Percentiles rank a stretch among this genome's conserved stretches.
Conservation (phyloP, 2,113 vertebrate species). For the Cathartes aura region DNA sequence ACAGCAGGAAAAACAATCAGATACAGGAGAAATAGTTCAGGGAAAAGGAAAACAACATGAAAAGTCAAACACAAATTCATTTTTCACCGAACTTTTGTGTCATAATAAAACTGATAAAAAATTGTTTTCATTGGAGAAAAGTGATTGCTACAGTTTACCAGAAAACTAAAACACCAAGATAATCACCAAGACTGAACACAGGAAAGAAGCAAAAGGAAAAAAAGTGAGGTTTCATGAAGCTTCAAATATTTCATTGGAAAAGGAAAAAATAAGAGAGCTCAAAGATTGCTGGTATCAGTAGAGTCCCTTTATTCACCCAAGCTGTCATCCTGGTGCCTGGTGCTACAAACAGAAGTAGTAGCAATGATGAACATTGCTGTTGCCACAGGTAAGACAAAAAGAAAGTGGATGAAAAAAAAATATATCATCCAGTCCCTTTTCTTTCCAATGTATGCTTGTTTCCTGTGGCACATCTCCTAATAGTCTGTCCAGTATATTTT, state of each 20-base stretch:
- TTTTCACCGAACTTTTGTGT: conserved; percentile 11
- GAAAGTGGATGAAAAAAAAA: not conserved
- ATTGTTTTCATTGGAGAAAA: not conserved
- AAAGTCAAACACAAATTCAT: conserved; percentile 12
- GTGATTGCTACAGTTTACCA: not conserved
- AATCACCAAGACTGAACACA: not conserved
- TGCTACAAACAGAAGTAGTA: not conserved
- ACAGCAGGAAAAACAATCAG: conserved; percentile 17
- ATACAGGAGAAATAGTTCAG: not conserved
- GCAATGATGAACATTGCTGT: not conserved
- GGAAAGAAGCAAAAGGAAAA: not conserved
- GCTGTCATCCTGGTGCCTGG: not conserved
- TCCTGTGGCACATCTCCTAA: not conserved
- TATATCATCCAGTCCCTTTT: not conserved
- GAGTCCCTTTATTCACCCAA: not conserved
- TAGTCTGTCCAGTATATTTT: not conserved
- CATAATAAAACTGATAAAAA: conserved; percentile 18
- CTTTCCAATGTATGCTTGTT: not conserved
- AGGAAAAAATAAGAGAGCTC: not conserved
- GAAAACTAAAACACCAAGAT: not conserved
- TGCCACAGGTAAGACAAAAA: not conserved
- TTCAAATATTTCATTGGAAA: not conserved
- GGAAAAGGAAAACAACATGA: conserved; percentile 8
- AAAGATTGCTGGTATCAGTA: not conserved
- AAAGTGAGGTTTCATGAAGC: not conserved